Evolutionary conservation across 2,113 vertebrate species (phyloP).

Genomic region (Ramphastos sulfuratus): DNA sequence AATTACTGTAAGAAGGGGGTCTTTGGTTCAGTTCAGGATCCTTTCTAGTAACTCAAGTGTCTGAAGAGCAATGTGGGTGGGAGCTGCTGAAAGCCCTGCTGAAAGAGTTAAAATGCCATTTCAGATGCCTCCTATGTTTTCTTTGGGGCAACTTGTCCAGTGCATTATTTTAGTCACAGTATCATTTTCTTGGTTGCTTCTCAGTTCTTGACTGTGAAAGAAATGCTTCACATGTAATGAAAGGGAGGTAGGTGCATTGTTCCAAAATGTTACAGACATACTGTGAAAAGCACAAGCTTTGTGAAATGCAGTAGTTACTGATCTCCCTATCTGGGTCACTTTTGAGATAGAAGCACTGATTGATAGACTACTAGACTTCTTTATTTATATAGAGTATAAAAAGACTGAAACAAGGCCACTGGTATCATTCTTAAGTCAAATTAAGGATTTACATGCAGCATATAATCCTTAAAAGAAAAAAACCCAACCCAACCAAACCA

Average conservation of each 20-base stretch:
- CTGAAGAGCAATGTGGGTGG: neutral
- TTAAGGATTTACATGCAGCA: neutral
- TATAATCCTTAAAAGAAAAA: neutral
- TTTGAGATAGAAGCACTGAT: neutral
- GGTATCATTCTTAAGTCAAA: neutral
- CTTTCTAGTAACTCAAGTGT: conserved; percentile 60
- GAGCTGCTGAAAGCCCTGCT: neutral
- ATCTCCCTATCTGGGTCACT: neutral
- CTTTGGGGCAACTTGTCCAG: neutral
- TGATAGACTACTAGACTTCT: neutral
- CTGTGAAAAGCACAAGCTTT: neutral
- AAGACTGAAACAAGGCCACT: neutral
- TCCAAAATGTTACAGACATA: neutral
- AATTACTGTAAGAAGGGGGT: conserved; percentile 9
- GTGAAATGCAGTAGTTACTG: neutral
- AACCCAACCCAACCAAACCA: no score
- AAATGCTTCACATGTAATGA: neutral
- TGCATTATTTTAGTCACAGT: neutral
- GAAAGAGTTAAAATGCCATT: neutral
- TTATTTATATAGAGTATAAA: neutral
- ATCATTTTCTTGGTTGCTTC: neutral
- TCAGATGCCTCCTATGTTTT: neutral
- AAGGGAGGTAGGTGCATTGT: neutral
- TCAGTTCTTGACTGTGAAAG: neutral
- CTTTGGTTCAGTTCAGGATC: neutral